phyloP scores from a whole-genome alignment of 2,113 vertebrate species.

The Quiscalus mexicanus region DNA sequence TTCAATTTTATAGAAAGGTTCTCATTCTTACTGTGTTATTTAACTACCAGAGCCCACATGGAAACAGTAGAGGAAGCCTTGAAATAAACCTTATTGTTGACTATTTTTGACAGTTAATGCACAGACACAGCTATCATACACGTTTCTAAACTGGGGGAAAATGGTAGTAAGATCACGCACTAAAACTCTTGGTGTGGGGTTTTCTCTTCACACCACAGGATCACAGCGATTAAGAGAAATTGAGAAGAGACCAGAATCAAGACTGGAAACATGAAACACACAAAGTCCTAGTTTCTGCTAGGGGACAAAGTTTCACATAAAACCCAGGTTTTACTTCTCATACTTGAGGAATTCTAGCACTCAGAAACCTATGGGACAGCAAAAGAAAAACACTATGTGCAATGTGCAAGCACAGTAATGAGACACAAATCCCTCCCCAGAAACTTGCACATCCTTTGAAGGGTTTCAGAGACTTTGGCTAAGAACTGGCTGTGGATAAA shows the following conservation, averaged over 20 bases:
- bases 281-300: not conserved
- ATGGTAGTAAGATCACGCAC: accelerated
- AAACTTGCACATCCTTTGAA: not conserved
- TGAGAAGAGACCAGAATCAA: not conserved
- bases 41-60: not conserved
- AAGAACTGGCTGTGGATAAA: not conserved
- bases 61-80: not conserved
- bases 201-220: not conserved
- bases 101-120: not conserved
- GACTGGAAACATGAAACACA: not conserved
- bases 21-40: not conserved
- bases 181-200: not conserved
- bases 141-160: not conserved
- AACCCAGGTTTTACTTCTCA: not conserved
- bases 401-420: not conserved
- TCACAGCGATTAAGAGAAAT: not conserved
- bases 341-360: not conserved
- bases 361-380: not conserved
- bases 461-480: not conserved
- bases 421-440: not conserved
- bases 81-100: not conserved
- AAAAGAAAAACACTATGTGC: not conserved
- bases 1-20: not conserved
- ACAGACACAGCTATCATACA: not conserved
- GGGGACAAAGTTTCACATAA: not conserved